A percentile compares a stretch with the other conserved stretches of the same genome.
Evolutionary conservation across 1,140 invertebrate genomes (phyloP).

Genomic region (Diprion similis): DNA sequence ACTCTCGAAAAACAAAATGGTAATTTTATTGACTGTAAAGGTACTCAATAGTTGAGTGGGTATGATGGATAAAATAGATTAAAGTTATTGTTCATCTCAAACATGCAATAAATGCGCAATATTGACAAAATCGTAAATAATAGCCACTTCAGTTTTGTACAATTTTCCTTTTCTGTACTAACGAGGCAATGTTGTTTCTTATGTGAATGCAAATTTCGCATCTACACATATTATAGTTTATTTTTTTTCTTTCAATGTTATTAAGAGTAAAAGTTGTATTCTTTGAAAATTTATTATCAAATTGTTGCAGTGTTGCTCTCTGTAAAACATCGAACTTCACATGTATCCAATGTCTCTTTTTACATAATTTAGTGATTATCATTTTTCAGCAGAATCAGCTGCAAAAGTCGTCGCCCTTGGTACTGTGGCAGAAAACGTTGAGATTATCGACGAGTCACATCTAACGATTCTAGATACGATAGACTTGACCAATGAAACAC

Average conservation of each 20-base stretch:
- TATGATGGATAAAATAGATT: no score
- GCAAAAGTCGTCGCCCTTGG: slow-evolving; percentile 26
- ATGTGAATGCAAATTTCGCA: no score
- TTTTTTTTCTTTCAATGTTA: slow-evolving; percentile 2
- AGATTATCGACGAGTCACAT: slow-evolving; percentile 42
- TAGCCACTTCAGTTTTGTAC: no score
- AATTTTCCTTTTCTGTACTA: no score
- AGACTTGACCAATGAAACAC: slow-evolving; percentile 50
- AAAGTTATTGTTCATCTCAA: no score
- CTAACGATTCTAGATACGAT: slow-evolving; percentile 56
- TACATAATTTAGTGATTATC: slow-evolving; percentile 10
- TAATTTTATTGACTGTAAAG: neutral
- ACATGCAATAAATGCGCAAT: no score
- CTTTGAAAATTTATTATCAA: slow-evolving; percentile 13
- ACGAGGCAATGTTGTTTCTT: no score
- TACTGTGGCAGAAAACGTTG: slow-evolving; percentile 37
- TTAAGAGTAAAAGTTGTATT: neutral
- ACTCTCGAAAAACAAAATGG: slow-evolving; percentile 33
- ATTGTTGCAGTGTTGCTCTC: neutral
- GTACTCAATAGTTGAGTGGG: neutral
- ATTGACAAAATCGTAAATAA: no score
- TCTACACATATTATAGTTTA: no score
- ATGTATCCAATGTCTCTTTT: slow-evolving; percentile 10
- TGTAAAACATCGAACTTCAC: no score
- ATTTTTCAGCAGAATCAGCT: slow-evolving; percentile 15